Percentiles rank a stretch among this genome's conserved stretches.
Conservation (phyloP, 2,113 vertebrate genomes). For the Pedionomus torquatus region DNA sequence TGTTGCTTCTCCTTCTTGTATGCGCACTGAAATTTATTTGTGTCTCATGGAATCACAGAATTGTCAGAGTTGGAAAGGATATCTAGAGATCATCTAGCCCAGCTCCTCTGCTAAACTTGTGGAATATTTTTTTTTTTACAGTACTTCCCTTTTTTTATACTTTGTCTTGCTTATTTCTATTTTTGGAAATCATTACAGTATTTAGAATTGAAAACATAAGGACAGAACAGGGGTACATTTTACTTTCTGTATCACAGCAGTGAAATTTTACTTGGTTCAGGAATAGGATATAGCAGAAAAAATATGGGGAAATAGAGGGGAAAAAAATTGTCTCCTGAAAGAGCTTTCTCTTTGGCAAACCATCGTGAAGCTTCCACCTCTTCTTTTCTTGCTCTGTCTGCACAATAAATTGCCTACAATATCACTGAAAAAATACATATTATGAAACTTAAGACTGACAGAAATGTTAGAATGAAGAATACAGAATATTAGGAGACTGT, state of each 20-base stretch:
- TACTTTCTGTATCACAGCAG: neutral
- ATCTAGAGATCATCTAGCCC: too few relatives aligned
- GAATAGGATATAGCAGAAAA: rapidly evolving
- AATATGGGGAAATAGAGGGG: rapidly evolving
- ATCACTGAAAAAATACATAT: neutral
- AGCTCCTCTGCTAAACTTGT: too few relatives aligned
- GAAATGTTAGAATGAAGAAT: neutral
- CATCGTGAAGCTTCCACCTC: neutral
- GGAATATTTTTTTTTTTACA: neutral
- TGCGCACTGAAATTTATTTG: neutral
- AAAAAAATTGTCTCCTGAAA: neutral
- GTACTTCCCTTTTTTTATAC: neutral
- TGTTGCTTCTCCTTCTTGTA: neutral
- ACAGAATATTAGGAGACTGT: neutral
- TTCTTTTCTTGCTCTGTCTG: neutral
- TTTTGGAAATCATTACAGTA: neutral
- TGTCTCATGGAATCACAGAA: neutral
- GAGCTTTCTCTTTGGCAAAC: neutral
- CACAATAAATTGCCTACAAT: neutral
- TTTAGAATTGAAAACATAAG: neutral
- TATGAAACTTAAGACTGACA: neutral
- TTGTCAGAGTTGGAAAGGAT: too few relatives aligned
- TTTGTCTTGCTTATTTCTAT: neutral
- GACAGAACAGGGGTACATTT: neutral
- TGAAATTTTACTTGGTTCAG: neutral